Base-by-base conservation (phyloP, 1,140 invertebrate genomes). In the Drosophila serrata region DNA sequence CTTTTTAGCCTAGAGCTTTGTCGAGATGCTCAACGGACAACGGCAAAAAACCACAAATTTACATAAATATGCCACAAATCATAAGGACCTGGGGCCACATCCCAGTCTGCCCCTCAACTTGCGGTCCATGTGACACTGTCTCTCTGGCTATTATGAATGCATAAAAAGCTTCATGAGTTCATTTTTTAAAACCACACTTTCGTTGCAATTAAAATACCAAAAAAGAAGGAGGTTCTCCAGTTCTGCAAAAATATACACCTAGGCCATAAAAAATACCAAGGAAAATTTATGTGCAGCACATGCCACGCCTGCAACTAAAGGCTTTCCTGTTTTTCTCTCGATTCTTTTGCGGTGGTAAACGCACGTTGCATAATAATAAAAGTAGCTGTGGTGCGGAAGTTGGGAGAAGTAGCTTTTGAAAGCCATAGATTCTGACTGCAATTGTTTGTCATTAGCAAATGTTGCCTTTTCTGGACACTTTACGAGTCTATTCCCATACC, bases 1-100 rank as follows among this genome's bases (percentile, higher is more conserved):
- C 35, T 43, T 57, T 55, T 45, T 58, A 63, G 60, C 39, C 60
- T n/a, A 46, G 17, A 37, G 63, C 63, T 53, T 73, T 56, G 59
- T 65, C 39, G 75, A 59, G 53, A 76, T 68, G 76, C 53, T 72
- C 74, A 51, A 72, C 64, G 31, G 64, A 70, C 69, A 55, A 43
- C 42, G 56, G 43, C 37, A 31, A 86, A 86, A 85, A 86, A 87
- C 82, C 84, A 90, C 84, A 90, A 87, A 88, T 87, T 87, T 87
- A 90, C 85, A 87, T 87, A 87, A 87, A 87, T 87, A 87, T 78
- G 85, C 84, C 85, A 87, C 84, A 87, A 87, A 87, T 87, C 84
- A 87, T 87, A 77, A 24, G 51, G 59, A 62, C 80, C 85, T 63
- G 63, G 40, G 40, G 13, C 55, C 59, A 48, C 39, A 40, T 39